Evolutionary conservation across 2,797 vertebrate genomes (phyloP).

Genomic region (Enteromius anoplus): DNA sequence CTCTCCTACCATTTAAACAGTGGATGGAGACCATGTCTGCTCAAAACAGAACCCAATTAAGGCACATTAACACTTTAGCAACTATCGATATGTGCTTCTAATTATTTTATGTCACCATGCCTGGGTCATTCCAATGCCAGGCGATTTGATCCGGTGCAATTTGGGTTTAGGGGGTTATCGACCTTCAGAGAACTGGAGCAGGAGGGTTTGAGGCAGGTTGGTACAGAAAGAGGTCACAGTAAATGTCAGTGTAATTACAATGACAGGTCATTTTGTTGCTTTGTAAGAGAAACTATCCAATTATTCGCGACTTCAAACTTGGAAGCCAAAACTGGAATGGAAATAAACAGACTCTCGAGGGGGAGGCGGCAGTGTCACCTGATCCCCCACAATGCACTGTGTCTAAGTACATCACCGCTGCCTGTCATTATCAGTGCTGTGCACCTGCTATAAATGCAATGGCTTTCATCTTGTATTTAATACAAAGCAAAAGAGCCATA

Average conservation of each 20-base stretch:
- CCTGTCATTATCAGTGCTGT: constrained; percentile 40
- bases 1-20: constrained; percentile 12
- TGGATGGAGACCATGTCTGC: not conserved
- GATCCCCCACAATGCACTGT: constrained; percentile 35
- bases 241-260: constrained; percentile 45
- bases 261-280: constrained; percentile 29
- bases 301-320: constrained; percentile 16
- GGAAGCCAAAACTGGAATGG: not conserved
- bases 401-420: constrained; percentile 35
- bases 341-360: constrained; percentile 6
- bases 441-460: constrained; percentile 44
- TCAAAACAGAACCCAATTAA: constrained; percentile 43
- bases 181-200: constrained; percentile 26
- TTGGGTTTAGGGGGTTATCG: constrained; percentile 39
- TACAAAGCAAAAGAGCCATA: constrained; percentile 40
- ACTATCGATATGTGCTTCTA: constrained; percentile 23
- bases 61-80: constrained; percentile 37
- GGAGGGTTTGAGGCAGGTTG: constrained; percentile 6
- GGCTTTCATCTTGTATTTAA: constrained; percentile 36
- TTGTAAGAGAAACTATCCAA: constrained; percentile 28
- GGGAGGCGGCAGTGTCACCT: constrained; percentile 6
- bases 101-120: constrained; percentile 36
- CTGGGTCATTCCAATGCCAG: constrained; percentile 13
- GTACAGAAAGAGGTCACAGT: constrained; percentile 34
- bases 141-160: constrained; percentile 30